phyloP scores from a whole-genome alignment of 1,140 invertebrate genomes.

The Trichomalopsis sarcophagae region DNA sequence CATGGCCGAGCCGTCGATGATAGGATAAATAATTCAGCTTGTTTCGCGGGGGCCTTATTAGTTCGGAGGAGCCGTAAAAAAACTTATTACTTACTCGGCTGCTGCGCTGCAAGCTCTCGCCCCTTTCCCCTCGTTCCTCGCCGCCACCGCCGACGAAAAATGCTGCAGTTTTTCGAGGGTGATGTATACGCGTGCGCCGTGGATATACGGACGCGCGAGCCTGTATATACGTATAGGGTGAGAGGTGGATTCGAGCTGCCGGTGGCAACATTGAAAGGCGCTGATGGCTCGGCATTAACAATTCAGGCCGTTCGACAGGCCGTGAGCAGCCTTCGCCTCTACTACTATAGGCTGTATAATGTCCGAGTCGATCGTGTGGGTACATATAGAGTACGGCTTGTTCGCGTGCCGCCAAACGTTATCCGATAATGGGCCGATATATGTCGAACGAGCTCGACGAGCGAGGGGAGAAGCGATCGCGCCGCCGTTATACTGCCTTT shows the following conservation, averaged over 20 bases:
- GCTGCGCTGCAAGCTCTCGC: neutral
- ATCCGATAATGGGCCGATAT: conserved; percentile 23
- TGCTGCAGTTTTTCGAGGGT: conserved; percentile 18
- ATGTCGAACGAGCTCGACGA: conserved; percentile 6
- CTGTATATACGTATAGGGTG: neutral
- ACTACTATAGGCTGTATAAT: neutral
- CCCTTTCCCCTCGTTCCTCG: conserved; percentile 21
- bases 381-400: conserved; percentile 6
- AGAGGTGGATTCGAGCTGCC: conserved; percentile 53
- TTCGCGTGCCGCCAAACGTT: conserved; percentile 43
- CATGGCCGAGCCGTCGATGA: conserved; percentile 61
- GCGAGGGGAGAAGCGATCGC: conserved; percentile 7
- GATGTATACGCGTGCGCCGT: neutral
- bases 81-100: conserved; percentile 72
- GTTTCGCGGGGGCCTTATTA: conserved; percentile 70
- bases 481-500: neutral
- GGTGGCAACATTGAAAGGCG: conserved; percentile 67
- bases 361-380: conserved; percentile 43
- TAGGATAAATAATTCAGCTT: conserved; percentile 70
- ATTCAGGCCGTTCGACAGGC: conserved; percentile 61
- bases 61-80: conserved; percentile 70
- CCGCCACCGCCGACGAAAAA: neutral
- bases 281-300: conserved; percentile 69
- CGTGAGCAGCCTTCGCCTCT: neutral
- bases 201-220: neutral